phyloP scores from a whole-genome alignment of 2,113 vertebrate genomes.

The Cyphomyrus discorhynchus region DNA sequence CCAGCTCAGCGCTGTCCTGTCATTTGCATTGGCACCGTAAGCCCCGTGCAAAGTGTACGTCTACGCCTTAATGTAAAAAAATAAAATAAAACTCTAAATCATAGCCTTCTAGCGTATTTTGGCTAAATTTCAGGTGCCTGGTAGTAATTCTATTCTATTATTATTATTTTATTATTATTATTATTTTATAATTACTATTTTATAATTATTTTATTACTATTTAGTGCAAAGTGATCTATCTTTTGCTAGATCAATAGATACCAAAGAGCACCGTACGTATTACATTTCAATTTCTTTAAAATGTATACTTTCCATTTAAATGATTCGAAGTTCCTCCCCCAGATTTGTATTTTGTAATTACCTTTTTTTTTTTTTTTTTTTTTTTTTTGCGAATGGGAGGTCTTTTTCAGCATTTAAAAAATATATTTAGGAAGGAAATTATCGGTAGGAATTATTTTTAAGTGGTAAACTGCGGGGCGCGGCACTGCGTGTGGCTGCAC shows the following conservation, averaged over 20 bases:
- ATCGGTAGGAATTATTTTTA: slow-evolving; percentile 20
- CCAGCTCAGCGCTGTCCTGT: neutral
- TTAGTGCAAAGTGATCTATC: slow-evolving; percentile 29
- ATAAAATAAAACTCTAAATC: neutral
- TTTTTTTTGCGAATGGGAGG: neutral
- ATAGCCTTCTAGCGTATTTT: slow-evolving; percentile 28
- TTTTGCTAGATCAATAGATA: slow-evolving; percentile 44
- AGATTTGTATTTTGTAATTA: slow-evolving; percentile 1
- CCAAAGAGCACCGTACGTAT: slow-evolving; percentile 54
- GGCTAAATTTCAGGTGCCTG: slow-evolving; percentile 47
- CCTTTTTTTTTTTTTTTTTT: neutral
- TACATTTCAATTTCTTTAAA: slow-evolving; percentile 23
- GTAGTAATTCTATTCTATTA: slow-evolving; percentile 28
- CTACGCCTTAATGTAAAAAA: slow-evolving; percentile 39
- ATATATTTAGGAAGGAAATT: slow-evolving; percentile 11
- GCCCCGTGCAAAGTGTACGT: slow-evolving; percentile 18
- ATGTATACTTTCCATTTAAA: neutral
- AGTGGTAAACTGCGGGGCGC: slow-evolving; percentile 26
- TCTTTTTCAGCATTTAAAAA: neutral
- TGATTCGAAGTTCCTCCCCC: slow-evolving; percentile 9
- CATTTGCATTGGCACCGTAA: neutral
- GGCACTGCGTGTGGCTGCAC: slow-evolving; percentile 16
- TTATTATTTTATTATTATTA: slow-evolving; percentile 12
- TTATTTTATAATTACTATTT: neutral
- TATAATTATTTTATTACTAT: slow-evolving; percentile 18